Evolutionary conservation across 2,888 invertebrate species (phyloP).

Genomic region (Leptinotarsa juncta): DNA sequence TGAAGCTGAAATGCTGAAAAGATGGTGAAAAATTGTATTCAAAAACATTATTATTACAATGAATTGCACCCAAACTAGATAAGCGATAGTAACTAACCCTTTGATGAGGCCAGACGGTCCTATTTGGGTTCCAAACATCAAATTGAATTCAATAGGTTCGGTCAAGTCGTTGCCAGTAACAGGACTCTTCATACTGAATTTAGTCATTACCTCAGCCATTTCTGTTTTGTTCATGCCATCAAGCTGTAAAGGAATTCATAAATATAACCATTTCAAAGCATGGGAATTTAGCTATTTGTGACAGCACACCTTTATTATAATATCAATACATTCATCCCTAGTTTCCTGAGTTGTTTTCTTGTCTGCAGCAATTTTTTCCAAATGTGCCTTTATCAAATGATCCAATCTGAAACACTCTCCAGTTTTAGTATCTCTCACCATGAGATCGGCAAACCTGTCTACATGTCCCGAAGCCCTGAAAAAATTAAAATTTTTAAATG

Average conservation of each 20-base stretch:
- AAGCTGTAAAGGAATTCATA: slow-evolving; percentile 65
- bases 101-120: slow-evolving; percentile 96
- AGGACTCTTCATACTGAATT: slow-evolving; percentile 95
- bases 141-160: slow-evolving; percentile 97
- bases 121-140: slow-evolving; percentile 99
- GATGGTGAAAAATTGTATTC: too few species aligned
- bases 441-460: slow-evolving; percentile 97
- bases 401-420: slow-evolving; percentile 98
- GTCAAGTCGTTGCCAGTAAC: slow-evolving; percentile 93
- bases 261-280: too few species aligned
- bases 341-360: slow-evolving; percentile 81
- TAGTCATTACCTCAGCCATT: slow-evolving; percentile 85
- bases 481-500: slow-evolving; percentile 35
- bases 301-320: slow-evolving; percentile 74
- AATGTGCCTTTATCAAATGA: slow-evolving; percentile 94
- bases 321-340: slow-evolving; percentile 81
- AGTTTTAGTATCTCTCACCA: slow-evolving; percentile 96
- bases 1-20: too few species aligned
- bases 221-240: slow-evolving; percentile 94
- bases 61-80: too few species aligned
- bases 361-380: slow-evolving; percentile 87
- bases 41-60: too few species aligned
- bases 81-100: slow-evolving; percentile 69
- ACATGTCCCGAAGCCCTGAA: slow-evolving; percentile 96
- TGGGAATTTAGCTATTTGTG: too few species aligned